Evolutionary conservation across 2,888 invertebrate species (phyloP).

Genomic region (Mimumesa dahlbomi): DNA sequence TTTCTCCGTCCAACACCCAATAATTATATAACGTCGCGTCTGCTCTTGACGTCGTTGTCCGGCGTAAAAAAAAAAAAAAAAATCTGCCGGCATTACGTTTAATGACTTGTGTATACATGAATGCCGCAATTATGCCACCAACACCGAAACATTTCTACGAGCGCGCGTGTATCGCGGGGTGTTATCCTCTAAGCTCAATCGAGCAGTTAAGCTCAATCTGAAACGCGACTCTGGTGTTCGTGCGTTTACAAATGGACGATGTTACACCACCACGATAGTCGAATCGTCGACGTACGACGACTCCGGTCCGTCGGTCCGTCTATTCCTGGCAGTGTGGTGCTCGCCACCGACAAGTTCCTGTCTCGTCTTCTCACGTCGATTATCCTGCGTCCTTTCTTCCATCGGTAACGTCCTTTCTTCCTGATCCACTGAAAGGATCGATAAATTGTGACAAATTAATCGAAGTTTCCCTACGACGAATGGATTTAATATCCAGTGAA

Average conservation of each 20-base stretch:
- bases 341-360: constrained; percentile 71
- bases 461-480: too few relatives aligned
- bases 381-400: constrained; percentile 44
- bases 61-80: too few relatives aligned
- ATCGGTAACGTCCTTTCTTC: neutral
- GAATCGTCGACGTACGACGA: constrained; percentile 54
- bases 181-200: constrained; percentile 58
- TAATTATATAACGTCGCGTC: too few relatives aligned
- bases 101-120: neutral
- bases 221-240: constrained; percentile 54
- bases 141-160: constrained; percentile 19
- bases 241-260: constrained; percentile 44
- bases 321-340: constrained; percentile 78
- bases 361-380: constrained; percentile 47
- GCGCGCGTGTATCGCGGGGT: constrained; percentile 20
- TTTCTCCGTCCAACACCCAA: too few relatives aligned
- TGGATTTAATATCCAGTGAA: too few relatives aligned
- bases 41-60: too few relatives aligned
- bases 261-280: constrained; percentile 49
- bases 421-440: too few relatives aligned
- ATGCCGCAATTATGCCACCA: constrained; percentile 35
- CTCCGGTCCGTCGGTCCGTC: constrained; percentile 65
- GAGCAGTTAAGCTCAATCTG: constrained; percentile 63
- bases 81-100: too few relatives aligned
- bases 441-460: too few relatives aligned